Evolutionary conservation across 2,797 vertebrate genomes (phyloP), one percentile per base, ranked within the genome.

Genomic region (Monodelphis domestica): DNA sequence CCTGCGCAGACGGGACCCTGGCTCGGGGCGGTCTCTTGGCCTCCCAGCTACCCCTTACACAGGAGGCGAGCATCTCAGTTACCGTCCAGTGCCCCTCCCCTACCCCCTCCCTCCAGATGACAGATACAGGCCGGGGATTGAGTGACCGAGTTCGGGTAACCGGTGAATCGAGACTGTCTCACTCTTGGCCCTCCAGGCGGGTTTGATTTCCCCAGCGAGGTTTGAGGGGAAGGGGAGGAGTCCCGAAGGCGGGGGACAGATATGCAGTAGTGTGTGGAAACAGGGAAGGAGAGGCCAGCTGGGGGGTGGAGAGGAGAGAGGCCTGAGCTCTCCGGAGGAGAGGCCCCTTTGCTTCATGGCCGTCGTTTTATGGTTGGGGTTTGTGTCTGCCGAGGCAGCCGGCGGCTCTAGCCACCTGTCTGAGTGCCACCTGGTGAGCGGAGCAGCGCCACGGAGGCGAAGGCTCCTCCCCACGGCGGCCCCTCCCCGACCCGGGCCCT

Each of bases 341-440:
- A 24, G 89, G 92, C 87, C 87, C 87, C 38, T 50, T 11, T 6
- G 38, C 70, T 84, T 84, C 38, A 70, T 45, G 87, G 29, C 51
- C 29, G 12, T 51, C 29, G 7, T 93, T 93, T 94, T 91, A 89
- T 92, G 45, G 50, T 94, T 21, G 14, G 54, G 45, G 38, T 90
- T 90, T 5, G 92, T 29, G 88, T 59, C 56, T 38, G 90, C 53
- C 50, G 92, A 88, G 78, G 54, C 53, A 90, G 63, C 89, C 1
- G 93, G 87, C 51, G 95, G 94, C 95, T 92, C 96, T 91, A 95
- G 96, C 98, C 99, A 99, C 99, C 99, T 99, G 99, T 98, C 98
- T 95, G 92, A 89, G 92, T 96, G 98, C 98, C 99, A 99, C 99
- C 99, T 99, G 99, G 99, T 98, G 98, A 98, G 97, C 98, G 98